Evolutionary conservation across 1,140 invertebrate species (phyloP).

Genomic region (Gonioctena quinquepunctata): DNA sequence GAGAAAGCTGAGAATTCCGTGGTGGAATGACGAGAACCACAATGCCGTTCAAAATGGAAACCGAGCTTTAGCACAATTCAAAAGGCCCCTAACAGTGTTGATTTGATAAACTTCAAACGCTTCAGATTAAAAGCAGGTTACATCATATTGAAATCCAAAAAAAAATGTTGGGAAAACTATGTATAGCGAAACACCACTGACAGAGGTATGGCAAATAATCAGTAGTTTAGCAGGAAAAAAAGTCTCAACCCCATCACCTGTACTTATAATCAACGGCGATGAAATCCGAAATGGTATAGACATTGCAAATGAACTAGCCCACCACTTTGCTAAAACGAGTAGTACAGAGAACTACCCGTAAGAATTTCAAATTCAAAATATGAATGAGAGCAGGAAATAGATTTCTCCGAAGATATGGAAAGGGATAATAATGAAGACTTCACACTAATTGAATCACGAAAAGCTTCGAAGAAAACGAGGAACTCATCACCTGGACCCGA

Average conservation of each 20-base stretch:
- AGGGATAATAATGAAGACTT: background rate
- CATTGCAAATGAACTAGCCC: background rate
- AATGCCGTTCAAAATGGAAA: background rate
- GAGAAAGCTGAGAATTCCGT: background rate
- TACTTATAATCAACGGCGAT: background rate
- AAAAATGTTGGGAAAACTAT: background rate
- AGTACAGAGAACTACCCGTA: background rate
- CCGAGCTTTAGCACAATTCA: background rate
- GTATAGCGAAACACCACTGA: background rate
- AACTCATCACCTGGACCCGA: too few species aligned
- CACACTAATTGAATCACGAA: background rate
- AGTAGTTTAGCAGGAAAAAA: background rate
- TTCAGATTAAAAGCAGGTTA: background rate
- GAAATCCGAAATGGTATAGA: background rate
- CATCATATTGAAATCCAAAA: background rate
- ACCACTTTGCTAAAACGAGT: background rate
- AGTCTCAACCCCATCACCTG: background rate
- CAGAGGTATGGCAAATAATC: background rate
- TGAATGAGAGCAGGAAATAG: background rate
- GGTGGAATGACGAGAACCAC: background rate
- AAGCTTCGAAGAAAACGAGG: too few species aligned
- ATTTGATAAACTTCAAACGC: background rate
- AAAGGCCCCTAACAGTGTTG: background rate
- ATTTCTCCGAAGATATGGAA: background rate
- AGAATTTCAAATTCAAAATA: background rate